Evolutionary conservation across 2,113 vertebrate genomes (phyloP), one percentile per base, ranked within the genome.

Genomic region (Vidua chalybeata): DNA sequence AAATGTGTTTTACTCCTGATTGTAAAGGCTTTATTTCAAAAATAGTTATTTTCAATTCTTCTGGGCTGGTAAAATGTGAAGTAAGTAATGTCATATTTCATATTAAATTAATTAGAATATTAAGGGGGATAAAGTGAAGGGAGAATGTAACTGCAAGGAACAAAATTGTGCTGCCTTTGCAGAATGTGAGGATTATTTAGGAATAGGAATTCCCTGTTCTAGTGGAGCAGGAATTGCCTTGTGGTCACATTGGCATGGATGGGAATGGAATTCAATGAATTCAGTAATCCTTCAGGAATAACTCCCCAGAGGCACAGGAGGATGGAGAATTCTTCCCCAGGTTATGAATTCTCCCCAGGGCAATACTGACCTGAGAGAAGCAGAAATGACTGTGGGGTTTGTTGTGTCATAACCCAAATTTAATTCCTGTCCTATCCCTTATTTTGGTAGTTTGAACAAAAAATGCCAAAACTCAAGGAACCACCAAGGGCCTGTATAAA

Each of bases 1-100:
- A 98, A 62, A 20, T 95, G 10, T 99, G 99, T 98, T 98, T 99
- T 79, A 99, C 99, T 78, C 99, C 99, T 81, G 99, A 99, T 96
- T 99, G 99, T 93, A 82, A 73, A 54, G 99, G 99, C 33, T 92
- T 97, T 86, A 99, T 99, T 97, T 99, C 98, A 94, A 98, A 97
- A 94, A 98, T 99, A 59, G 96, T 98, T 96, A 99, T 99, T 96
- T 98, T 97, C 93, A 98, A 91, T 97, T 97, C 98, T n/a, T 98
- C 98, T 13, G 98, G 99, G 58, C 87, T 98, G 94, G 77, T 99
- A 22, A 99, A 99, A 95, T 98, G 99, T 97, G 98, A 99, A 98
- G 99, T 99, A 95, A 98, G 98, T 96, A 56, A 13, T 16, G 56
- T 56, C 3, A 1, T 73, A 3, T 71, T 85, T 55, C 41, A 54